These are phyloP conservation scores for Mormyrus iriodes DNA, from an alignment of 2,113 vertebrate genomes.

Conservation along the genomic window DNA sequence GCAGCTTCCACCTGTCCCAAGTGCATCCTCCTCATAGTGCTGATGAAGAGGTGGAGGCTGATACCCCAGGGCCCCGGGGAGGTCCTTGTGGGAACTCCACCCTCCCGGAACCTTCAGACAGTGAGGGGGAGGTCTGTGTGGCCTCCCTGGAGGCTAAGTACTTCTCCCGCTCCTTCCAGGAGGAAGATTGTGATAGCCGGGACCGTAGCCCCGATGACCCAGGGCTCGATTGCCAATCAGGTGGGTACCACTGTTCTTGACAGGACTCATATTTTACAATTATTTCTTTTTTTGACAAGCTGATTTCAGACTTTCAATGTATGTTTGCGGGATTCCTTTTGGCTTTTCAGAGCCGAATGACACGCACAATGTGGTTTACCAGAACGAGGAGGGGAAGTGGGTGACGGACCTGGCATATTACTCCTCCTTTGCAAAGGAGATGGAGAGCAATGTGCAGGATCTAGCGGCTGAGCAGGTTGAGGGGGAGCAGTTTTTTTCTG, in stretches of 20 bases:
- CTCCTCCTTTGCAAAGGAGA: constrained; percentile 78
- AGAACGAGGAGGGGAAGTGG: constrained; percentile 92
- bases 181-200: constrained; percentile 49
- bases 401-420: constrained; percentile 95
- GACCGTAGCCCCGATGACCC: constrained; percentile 44
- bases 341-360: constrained; percentile 52
- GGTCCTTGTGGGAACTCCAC: constrained; percentile 43
- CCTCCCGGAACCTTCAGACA: constrained; percentile 32
- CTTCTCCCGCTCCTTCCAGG: constrained; percentile 62
- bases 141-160: constrained; percentile 61
- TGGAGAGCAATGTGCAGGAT: constrained; percentile 51
- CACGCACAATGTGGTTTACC: constrained; percentile 75
- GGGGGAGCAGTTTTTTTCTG: constrained; percentile 76
- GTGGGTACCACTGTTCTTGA: constrained; percentile 28
- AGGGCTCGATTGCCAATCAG: constrained; percentile 53
- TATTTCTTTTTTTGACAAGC: background rate
- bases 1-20: constrained; percentile 50
- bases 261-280: background rate
- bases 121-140: constrained; percentile 41
- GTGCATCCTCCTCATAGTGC: constrained; percentile 34
- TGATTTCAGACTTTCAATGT: background rate
- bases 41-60: constrained; percentile 17
- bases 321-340: background rate
- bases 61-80: constrained; percentile 37
- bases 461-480: constrained; percentile 41